Base-by-base conservation (phyloP, 2,888 invertebrate species). In the Drosophila fulvimacula region DNA sequence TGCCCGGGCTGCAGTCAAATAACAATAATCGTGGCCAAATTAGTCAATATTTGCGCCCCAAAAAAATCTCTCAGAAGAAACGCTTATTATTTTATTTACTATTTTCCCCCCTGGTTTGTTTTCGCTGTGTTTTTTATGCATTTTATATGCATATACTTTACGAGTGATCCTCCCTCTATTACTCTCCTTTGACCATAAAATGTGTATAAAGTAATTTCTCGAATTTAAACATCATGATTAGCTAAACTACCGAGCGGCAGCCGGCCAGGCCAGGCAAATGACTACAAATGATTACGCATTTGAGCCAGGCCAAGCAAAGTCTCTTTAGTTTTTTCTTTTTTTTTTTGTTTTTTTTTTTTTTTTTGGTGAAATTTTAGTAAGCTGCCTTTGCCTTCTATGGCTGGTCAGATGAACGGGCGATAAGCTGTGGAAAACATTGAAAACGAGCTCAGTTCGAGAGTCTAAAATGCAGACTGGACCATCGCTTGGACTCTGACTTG, bases 11-110 rank as follows among this genome's bases (percentile, higher is more conserved):
- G 65, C 69, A 70, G 61, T 69, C 83, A 84, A 84, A 88, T 84
- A 86, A 84, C 89, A 88, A 88, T 88, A 86, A 86, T 88, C 90
- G 91, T 90, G 90, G 84, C 80, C 77, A 90, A 90, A 90, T 90
- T 90, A 90, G 90, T 88, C 82, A 90, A 90, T 90, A 90, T 90
- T 90, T 82, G 88, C 77, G 88, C 76, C 76, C 80, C 82, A 27
- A 30, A 76, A 88, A 88, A 81, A 42, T 42, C 68, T 75, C 72
- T 68, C 81, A 62, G 79, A 72, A 70, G 73, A 77, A 79, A 76
- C 38, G 69, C 80, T 86, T 88, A 83, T 85, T 85, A 88, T 82
- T 78, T 82, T 68, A 86, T 81, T 73, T 67, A 52, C 30, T 48
- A 46, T 48, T 48, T 21, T 42, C n/a, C n/a, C 10, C 6, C 2